These are phyloP conservation scores for Pantherophis vulpinus DNA, from an alignment of 2,797 vertebrate species.

Conservation along the genomic window DNA sequence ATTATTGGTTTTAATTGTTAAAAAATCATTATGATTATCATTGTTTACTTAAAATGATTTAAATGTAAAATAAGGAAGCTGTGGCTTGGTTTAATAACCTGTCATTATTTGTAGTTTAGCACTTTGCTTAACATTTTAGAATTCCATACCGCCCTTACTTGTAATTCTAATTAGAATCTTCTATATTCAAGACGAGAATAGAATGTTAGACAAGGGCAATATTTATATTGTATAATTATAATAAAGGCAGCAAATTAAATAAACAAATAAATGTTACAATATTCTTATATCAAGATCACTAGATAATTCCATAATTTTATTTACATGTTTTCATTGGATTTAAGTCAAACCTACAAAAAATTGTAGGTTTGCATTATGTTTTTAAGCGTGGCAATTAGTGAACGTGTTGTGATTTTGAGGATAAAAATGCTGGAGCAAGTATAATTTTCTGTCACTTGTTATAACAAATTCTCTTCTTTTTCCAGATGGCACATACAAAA, in stretches of 20 bases:
- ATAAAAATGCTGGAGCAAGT: background rate
- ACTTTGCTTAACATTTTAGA: background rate
- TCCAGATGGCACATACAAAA: slow-evolving; percentile 79
- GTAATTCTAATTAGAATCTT: background rate
- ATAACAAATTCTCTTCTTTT: slow-evolving; percentile 48
- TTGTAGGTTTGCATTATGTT: background rate
- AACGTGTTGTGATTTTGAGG: background rate
- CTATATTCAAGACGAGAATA: background rate
- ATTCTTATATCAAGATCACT: background rate
- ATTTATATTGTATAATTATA: background rate
- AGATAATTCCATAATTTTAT: background rate
- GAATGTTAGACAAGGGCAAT: background rate
- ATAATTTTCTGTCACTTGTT: background rate
- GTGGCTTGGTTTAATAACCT: background rate
- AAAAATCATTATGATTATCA: background rate
- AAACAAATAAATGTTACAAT: background rate
- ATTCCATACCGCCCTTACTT: background rate
- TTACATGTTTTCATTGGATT: background rate
- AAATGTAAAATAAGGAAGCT: background rate
- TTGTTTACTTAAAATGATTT: background rate
- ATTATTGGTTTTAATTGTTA: background rate
- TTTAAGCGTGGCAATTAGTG: background rate
- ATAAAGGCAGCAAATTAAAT: background rate
- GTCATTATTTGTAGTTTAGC: background rate
- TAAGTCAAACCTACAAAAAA: background rate